These are phyloP conservation scores for Olivierus martensii DNA, from an alignment of 1,140 invertebrate genomes.

Conservation along the genomic window DNA sequence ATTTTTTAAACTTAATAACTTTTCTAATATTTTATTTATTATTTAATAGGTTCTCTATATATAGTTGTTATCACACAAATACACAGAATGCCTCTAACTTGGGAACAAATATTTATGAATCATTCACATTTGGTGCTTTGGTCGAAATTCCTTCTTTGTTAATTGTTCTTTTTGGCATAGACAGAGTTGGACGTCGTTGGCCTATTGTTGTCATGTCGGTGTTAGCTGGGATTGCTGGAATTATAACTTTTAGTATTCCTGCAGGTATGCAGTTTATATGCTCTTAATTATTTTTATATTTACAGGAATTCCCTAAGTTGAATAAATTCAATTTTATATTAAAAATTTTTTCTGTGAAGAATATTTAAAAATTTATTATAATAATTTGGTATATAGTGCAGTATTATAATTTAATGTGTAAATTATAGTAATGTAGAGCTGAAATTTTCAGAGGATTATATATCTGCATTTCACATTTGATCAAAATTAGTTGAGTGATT, in stretches of 20 bases:
- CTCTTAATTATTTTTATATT: too few relatives aligned
- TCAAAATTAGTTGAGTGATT: too few relatives aligned
- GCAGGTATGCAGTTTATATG: slow-evolving; percentile 2
- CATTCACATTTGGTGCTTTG: slow-evolving; percentile 13
- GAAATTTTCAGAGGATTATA: too few relatives aligned
- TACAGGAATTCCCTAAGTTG: too few relatives aligned
- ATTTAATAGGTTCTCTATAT: slow-evolving; percentile 13
- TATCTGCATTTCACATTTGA: too few relatives aligned
- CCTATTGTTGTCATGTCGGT: slow-evolving; percentile 23
- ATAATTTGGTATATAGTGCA: too few relatives aligned
- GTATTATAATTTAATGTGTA: too few relatives aligned
- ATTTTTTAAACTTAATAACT: too few relatives aligned
- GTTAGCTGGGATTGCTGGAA: slow-evolving; percentile 25
- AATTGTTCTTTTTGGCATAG: slow-evolving; percentile 20
- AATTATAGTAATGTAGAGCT: too few relatives aligned
- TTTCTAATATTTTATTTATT: not conserved
- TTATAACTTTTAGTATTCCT: slow-evolving; percentile 24
- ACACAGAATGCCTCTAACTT: slow-evolving; percentile 18
- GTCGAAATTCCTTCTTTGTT: slow-evolving; percentile 21
- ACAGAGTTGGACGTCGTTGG: slow-evolving; percentile 27
- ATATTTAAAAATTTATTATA: too few relatives aligned
- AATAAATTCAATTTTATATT: too few relatives aligned
- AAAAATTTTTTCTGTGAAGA: too few relatives aligned
- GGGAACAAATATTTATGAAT: slow-evolving; percentile 17
- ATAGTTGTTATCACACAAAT: slow-evolving; percentile 18